Percentiles rank a stretch among this genome's conserved stretches.
These are phyloP conservation scores for Petrophora chlorosata DNA, from an alignment of 2,888 invertebrate species.

Conservation along the genomic window DNA sequence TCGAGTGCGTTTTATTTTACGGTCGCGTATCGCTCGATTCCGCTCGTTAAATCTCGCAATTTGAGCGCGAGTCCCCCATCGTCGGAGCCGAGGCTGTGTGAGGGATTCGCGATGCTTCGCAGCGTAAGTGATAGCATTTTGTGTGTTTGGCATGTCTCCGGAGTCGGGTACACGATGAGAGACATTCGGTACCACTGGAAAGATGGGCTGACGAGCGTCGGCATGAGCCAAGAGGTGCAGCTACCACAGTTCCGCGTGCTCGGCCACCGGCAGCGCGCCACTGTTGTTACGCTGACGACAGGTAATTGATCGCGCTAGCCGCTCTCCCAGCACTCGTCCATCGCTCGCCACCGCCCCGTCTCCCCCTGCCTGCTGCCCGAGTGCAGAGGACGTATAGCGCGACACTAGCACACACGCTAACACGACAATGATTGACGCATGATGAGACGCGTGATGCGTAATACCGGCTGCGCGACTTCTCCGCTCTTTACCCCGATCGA, in stretches of 20 bases:
- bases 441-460: slow-evolving; percentile 73
- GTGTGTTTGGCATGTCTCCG: slow-evolving; percentile 84
- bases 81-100: slow-evolving; percentile 57
- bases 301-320: slow-evolving; percentile 87
- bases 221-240: slow-evolving; percentile 97
- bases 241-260: slow-evolving; percentile 98
- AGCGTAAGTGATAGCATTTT: slow-evolving; percentile 84
- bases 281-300: slow-evolving; percentile 97
- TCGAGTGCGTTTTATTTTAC: slow-evolving; percentile 37
- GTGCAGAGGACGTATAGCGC: slow-evolving; percentile 69
- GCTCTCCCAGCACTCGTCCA: slow-evolving; percentile 73
- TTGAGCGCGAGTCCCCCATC: slow-evolving; percentile 52
- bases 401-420: slow-evolving; percentile 79
- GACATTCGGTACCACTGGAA: slow-evolving; percentile 99
- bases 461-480: slow-evolving; percentile 68
- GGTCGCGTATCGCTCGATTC: slow-evolving; percentile 44
- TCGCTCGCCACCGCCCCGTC: slow-evolving; percentile 77
- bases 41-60: slow-evolving; percentile 53
- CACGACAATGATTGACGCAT: slow-evolving; percentile 73
- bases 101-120: slow-evolving; percentile 67
- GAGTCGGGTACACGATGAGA: slow-evolving; percentile 99
- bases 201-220: slow-evolving; percentile 95
- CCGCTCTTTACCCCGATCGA: slow-evolving; percentile 74
- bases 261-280: slow-evolving; percentile 97
- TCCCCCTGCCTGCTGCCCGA: slow-evolving; percentile 79